A percentile compares a stretch with the other conserved stretches of the same genome.
Conservation (phyloP, 1,140 invertebrate genomes). For the Glossosoma conforme region DNA sequence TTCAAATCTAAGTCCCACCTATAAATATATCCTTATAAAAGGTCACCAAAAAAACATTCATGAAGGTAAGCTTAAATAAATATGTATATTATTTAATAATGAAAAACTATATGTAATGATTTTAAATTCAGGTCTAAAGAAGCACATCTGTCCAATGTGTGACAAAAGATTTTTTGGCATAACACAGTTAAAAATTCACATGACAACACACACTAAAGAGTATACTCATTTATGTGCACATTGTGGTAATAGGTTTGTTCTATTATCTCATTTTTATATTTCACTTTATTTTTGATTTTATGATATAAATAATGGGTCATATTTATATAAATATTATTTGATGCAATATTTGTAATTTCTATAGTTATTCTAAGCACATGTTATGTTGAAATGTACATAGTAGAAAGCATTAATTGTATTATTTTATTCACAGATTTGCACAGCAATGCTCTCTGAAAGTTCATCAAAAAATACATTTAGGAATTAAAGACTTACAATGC, state of each 20-base stretch:
- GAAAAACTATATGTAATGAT: not conserved
- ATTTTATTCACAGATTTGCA: constrained; percentile 12
- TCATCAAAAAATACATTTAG: constrained; percentile 13
- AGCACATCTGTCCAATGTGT: constrained; percentile 6
- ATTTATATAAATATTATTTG: too few relatives aligned
- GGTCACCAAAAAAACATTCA: constrained; percentile 11
- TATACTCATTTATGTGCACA: constrained; percentile 14
- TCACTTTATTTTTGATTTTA: not conserved
- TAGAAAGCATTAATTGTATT: constrained; percentile 4
- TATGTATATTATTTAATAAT: not conserved
- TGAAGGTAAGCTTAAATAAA: constrained; percentile 11
- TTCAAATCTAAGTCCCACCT: constrained; percentile 16
- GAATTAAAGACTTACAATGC: constrained; percentile 14
- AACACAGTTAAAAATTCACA: constrained; percentile 12
- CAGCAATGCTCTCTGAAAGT: constrained; percentile 9
- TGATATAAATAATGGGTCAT: not conserved
- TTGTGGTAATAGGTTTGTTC: constrained; percentile 9
- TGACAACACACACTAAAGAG: constrained; percentile 16
- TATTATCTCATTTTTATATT: not conserved
- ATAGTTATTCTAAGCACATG: too few relatives aligned
- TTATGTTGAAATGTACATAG: not conserved
- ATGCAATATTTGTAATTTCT: too few relatives aligned
- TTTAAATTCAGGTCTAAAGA: constrained; percentile 11
- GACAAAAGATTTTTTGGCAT: constrained; percentile 9
- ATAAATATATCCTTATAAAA: too few relatives aligned